Conservation (phyloP, 2,797 vertebrate species). For the Podargus strigoides region DNA sequence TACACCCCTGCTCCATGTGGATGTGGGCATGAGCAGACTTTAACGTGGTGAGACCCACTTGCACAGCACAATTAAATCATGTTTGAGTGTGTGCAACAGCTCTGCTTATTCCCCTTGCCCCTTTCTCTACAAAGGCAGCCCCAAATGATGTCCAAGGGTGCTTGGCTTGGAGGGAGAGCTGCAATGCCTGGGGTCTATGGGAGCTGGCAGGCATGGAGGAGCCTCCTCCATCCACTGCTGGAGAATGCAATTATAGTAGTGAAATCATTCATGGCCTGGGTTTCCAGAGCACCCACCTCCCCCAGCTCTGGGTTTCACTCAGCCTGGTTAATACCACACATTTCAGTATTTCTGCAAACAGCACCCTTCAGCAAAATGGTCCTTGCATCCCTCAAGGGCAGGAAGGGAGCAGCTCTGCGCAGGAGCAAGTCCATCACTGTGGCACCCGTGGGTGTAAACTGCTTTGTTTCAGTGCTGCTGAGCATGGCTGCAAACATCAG, state of each 20-base stretch:
- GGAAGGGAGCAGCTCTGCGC: not conserved
- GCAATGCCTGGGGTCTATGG: not conserved
- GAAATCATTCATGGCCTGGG: not conserved
- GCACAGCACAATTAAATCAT: not conserved
- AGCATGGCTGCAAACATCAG: accelerated
- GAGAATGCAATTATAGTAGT: not conserved
- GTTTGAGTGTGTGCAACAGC: accelerated
- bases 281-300: not conserved
- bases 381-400: not conserved
- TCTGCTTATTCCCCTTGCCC: not conserved
- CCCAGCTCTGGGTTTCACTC: not conserved
- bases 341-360: not conserved
- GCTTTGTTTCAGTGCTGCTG: not conserved
- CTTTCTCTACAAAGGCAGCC: not conserved
- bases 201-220: not conserved
- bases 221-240: not conserved
- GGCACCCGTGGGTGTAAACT: not conserved
- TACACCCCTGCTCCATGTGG: not conserved
- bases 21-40: accelerated
- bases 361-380: not conserved
- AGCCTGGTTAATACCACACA: not conserved
- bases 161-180: not conserved
- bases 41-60: not conserved
- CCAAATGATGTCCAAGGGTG: not conserved
- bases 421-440: not conserved